phyloP scores from a whole-genome alignment of 2,888 invertebrate genomes.

The Orthonevra nobilis region DNA sequence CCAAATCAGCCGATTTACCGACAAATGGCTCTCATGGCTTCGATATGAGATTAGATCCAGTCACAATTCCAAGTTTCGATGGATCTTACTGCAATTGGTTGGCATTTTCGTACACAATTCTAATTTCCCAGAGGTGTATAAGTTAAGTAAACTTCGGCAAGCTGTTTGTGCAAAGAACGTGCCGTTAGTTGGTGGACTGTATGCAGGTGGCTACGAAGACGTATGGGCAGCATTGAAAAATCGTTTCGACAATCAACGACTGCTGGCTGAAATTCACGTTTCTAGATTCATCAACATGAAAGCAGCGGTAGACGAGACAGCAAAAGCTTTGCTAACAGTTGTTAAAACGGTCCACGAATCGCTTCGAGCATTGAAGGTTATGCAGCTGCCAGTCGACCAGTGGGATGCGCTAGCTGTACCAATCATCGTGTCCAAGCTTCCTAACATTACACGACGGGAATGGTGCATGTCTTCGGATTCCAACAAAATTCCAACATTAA shows the following conservation, averaged over 20 bases:
- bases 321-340: slow-evolving; percentile 15
- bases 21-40: background rate
- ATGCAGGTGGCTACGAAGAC: slow-evolving; percentile 19
- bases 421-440: slow-evolving; percentile 27
- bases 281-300: slow-evolving; percentile 29
- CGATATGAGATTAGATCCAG: background rate
- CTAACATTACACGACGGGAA: slow-evolving; percentile 11
- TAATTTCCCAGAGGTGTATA: slow-evolving; percentile 19
- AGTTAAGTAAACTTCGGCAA: slow-evolving; percentile 40
- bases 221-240: slow-evolving; percentile 34
- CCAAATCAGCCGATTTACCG: background rate
- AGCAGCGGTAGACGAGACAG: slow-evolving; percentile 16
- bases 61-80: slow-evolving; percentile 16
- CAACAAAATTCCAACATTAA: slow-evolving; percentile 10
- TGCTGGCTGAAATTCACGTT: slow-evolving; percentile 35
- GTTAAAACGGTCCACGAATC: slow-evolving; percentile 46
- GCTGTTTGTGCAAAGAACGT: slow-evolving; percentile 24
- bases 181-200: slow-evolving; percentile 23
- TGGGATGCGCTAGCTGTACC: slow-evolving; percentile 26
- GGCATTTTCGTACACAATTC: slow-evolving; percentile 20
- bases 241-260: slow-evolving; percentile 22
- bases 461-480: slow-evolving; percentile 26
- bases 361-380: slow-evolving; percentile 32
- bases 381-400: slow-evolving; percentile 12
- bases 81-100: slow-evolving; percentile 24